phyloP scores from a whole-genome alignment of 2,797 vertebrate genomes.

The Lates japonicus region DNA sequence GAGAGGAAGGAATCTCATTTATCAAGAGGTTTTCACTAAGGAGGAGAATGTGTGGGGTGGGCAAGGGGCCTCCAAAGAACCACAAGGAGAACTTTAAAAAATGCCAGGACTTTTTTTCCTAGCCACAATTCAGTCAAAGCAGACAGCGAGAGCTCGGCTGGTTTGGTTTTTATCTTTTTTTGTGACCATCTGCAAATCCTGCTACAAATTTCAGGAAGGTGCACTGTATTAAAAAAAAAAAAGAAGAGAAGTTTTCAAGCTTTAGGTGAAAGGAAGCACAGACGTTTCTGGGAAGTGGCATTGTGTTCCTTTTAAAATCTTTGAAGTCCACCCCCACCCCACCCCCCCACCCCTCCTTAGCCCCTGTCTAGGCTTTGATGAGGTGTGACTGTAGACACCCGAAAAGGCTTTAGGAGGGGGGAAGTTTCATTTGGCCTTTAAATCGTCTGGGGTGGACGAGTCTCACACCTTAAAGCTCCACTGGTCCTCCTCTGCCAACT shows the following conservation, averaged over 20 bases:
- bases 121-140: constrained; percentile 51
- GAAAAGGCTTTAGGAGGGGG: constrained; percentile 57
- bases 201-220: constrained; percentile 17
- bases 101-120: constrained; percentile 62
- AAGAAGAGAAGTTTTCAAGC: constrained; percentile 23
- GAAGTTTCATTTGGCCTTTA: constrained; percentile 72
- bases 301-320: constrained; percentile 43
- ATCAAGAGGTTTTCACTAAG: constrained; percentile 78
- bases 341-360: constrained; percentile 31
- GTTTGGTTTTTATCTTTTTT: constrained; percentile 39
- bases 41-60: constrained; percentile 72
- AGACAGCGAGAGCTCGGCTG: constrained; percentile 33
- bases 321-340: constrained; percentile 57
- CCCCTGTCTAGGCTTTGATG: constrained; percentile 74
- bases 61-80: constrained; percentile 66
- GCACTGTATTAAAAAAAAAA: constrained; percentile 2
- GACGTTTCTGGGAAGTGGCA: constrained; percentile 52
- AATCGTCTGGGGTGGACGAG: constrained; percentile 61
- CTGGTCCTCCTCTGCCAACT: constrained; percentile 57
- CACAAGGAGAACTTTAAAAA: constrained; percentile 77
- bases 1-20: constrained; percentile 85
- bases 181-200: constrained; percentile 29
- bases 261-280: constrained; percentile 1
- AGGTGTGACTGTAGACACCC: constrained; percentile 79
- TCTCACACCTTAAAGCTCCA: constrained; percentile 68